Conservation (phyloP, 2,113 vertebrate genomes). For the Hirundichthys speculiger region DNA sequence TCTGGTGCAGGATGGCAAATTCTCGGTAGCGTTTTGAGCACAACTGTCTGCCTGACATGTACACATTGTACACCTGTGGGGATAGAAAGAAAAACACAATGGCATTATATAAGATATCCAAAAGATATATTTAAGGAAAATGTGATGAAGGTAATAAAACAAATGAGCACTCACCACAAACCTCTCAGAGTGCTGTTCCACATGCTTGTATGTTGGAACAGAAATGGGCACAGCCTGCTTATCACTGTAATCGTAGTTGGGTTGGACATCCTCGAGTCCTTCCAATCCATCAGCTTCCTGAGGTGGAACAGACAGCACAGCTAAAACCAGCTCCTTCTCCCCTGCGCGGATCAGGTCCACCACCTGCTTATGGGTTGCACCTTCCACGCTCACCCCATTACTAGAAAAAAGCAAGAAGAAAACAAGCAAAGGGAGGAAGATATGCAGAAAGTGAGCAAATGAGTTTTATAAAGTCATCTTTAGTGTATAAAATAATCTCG, state of each 20-base stretch:
- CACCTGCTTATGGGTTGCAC: constrained; percentile 97
- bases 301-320: constrained; percentile 92
- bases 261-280: constrained; percentile 90
- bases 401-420: constrained; percentile 60
- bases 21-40: constrained; percentile 97
- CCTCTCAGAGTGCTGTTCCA: constrained; percentile 95
- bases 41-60: constrained; percentile 95
- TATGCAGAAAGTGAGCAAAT: not conserved
- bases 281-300: constrained; percentile 93
- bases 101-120: not conserved
- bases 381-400: constrained; percentile 95
- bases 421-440: not conserved
- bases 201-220: constrained; percentile 95
- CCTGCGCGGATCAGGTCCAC: constrained; percentile 97
- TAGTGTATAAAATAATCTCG: no score
- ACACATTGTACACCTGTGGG: constrained; percentile 93
- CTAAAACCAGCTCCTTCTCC: constrained; percentile 93
- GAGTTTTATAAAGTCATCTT: not conserved
- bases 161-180: constrained; percentile 89
- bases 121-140: not conserved
- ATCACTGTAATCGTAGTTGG: constrained; percentile 95
- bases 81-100: constrained; percentile 6
- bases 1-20: constrained; percentile 94
- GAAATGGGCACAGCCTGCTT: constrained; percentile 98
- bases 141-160: not conserved